Conservation (phyloP, 2,888 invertebrate species). For the Drosophila meridionalis region DNA sequence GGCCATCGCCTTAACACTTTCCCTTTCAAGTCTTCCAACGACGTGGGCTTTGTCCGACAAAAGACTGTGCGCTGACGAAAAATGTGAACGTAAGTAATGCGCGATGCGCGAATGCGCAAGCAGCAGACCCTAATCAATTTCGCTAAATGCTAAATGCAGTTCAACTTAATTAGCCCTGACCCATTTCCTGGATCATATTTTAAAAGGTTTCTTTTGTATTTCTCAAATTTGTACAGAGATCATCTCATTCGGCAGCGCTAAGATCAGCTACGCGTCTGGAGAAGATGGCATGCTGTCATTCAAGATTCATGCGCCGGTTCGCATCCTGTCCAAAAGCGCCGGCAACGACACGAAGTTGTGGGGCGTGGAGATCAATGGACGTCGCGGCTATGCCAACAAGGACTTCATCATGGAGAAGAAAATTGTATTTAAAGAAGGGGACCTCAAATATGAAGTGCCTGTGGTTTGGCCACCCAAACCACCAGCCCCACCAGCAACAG, state of each 20-base stretch:
- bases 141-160: not conserved
- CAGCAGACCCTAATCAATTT: not conserved
- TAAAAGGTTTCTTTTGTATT: conserved; percentile 7
- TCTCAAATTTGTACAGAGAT: conserved; percentile 56
- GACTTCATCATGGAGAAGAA: conserved; percentile 87
- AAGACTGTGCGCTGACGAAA: conserved; percentile 89
- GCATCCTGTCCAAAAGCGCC: conserved; percentile 90
- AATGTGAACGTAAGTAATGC: conserved; percentile 88
- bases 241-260: conserved; percentile 87
- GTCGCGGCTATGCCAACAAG: conserved; percentile 89
- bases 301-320: conserved; percentile 86
- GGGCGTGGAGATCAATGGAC: conserved; percentile 89
- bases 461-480: conserved; percentile 35
- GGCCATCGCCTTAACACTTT: conserved; percentile 43
- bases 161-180: conserved; percentile 29
- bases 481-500: not conserved
- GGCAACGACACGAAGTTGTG: conserved; percentile 86
- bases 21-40: conserved; percentile 65
- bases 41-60: conserved; percentile 87
- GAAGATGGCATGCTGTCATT: conserved; percentile 88
- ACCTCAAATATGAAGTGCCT: conserved; percentile 84
- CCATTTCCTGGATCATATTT: not conserved
- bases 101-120: not conserved
- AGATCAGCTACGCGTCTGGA: conserved; percentile 86
- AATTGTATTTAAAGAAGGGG: conserved; percentile 84